Percentiles rank a stretch among this genome's conserved stretches.
These are phyloP conservation scores for Eueides isabella DNA, from an alignment of 1,140 invertebrate species.

Conservation along the genomic window DNA sequence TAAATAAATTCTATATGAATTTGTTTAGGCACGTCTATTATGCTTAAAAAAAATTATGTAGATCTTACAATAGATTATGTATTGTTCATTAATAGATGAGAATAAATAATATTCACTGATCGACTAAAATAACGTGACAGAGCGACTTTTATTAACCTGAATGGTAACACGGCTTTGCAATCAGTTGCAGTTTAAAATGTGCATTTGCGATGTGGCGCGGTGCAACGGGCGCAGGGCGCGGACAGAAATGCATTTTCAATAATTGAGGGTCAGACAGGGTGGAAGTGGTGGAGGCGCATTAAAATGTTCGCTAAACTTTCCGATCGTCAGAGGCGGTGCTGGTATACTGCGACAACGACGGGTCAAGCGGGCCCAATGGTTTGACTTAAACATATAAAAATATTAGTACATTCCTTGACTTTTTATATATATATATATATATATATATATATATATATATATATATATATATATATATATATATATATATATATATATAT, in stretches of 20 bases:
- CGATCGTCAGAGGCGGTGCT: conserved; percentile 50
- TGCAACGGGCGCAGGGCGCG: conserved; percentile 66
- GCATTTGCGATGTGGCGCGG: conserved; percentile 75
- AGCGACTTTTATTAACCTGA: conserved; percentile 68
- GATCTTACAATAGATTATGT: not conserved
- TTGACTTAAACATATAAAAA: not conserved
- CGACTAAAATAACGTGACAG: conserved; percentile 64
- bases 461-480: too few species aligned
- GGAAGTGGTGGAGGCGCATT: conserved; percentile 67
- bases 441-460: too few species aligned
- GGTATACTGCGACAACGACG: conserved; percentile 39
- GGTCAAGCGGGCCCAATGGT: not conserved
- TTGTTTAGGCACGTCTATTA: too few species aligned
- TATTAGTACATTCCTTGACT: not conserved
- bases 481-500: too few species aligned
- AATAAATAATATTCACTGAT: conserved; percentile 49
- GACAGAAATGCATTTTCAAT: conserved; percentile 80
- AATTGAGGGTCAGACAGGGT: conserved; percentile 80
- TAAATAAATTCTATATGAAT: too few species aligned
- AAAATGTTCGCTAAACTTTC: conserved; percentile 75
- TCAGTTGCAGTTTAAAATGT: conserved; percentile 81
- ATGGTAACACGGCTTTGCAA: conserved; percentile 77
- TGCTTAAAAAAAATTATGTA: too few species aligned
- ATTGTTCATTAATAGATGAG: conserved; percentile 17
- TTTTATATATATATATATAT: too few species aligned